Evolutionary conservation across 2,113 vertebrate genomes (phyloP).

Genomic region (Daubentonia madagascariensis): DNA sequence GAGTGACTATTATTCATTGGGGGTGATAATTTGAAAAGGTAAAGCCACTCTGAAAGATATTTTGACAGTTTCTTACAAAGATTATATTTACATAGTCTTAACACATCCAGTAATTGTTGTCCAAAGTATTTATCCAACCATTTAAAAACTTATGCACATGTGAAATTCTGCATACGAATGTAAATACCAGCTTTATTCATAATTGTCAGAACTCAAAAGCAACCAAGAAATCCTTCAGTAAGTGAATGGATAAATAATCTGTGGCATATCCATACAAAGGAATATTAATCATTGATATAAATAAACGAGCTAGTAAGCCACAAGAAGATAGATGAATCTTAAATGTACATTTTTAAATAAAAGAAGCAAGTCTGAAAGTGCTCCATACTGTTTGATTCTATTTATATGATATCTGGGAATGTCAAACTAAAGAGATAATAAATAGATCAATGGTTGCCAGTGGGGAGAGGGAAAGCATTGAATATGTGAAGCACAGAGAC

Average conservation of each 20-base stretch:
- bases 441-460: not conserved
- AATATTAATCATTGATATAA: not conserved
- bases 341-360: not conserved
- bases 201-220: not conserved
- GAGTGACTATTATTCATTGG: not conserved
- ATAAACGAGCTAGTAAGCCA: not conserved
- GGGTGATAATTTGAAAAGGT: not conserved
- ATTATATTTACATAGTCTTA: not conserved
- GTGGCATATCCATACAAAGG: not conserved
- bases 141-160: not conserved
- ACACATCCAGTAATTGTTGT: not conserved
- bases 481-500: not conserved
- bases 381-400: not conserved
- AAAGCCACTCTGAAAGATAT: not conserved
- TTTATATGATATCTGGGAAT: not conserved
- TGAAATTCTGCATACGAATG: not conserved
- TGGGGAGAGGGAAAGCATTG: not conserved
- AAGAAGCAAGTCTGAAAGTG: not conserved
- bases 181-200: not conserved
- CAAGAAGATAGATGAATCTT: not conserved
- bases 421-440: not conserved
- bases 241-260: not conserved
- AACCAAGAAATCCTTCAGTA: not conserved
- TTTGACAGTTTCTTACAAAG: not conserved
- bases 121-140: not conserved